Conservation (phyloP, 2,797 vertebrate species). For the Falco concolor region DNA sequence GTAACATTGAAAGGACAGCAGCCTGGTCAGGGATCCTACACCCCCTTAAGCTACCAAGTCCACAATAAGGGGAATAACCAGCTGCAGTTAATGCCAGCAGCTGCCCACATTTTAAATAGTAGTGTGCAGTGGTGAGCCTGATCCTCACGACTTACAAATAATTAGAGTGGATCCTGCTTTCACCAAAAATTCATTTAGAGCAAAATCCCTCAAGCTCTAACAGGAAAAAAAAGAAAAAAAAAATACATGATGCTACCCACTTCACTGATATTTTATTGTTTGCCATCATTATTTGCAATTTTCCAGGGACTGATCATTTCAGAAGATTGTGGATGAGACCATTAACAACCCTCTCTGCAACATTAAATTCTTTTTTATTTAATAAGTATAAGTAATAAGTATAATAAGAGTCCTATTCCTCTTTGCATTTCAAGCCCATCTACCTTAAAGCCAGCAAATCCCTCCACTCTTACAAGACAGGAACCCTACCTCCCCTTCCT, state of each 20-base stretch:
- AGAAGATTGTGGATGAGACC: not conserved
- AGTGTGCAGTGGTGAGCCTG: not conserved
- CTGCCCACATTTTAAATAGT: not conserved
- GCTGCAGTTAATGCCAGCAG: not conserved
- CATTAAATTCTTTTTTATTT: not conserved
- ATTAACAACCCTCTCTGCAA: not conserved
- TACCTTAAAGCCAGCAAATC: not conserved
- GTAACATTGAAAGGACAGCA: not conserved
- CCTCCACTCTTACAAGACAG: not conserved
- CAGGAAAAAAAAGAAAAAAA: not conserved
- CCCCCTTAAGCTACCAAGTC: not conserved
- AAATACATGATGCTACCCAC: not conserved
- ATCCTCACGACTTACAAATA: not conserved
- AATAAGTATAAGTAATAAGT: too few relatives aligned
- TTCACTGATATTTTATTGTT: not conserved
- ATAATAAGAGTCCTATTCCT: not conserved
- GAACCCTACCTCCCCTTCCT: fast-evolving
- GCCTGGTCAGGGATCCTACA: not conserved
- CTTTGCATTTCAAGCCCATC: not conserved
- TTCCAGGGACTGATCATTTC: not conserved
- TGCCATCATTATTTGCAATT: not conserved
- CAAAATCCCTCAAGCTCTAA: not conserved
- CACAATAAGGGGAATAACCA: not conserved
- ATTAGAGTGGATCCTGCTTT: not conserved
- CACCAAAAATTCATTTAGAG: not conserved